A percentile compares a stretch with the other conserved stretches of the same genome.
Conservation (phyloP, 2,797 vertebrate species). For the Platalea minor region DNA sequence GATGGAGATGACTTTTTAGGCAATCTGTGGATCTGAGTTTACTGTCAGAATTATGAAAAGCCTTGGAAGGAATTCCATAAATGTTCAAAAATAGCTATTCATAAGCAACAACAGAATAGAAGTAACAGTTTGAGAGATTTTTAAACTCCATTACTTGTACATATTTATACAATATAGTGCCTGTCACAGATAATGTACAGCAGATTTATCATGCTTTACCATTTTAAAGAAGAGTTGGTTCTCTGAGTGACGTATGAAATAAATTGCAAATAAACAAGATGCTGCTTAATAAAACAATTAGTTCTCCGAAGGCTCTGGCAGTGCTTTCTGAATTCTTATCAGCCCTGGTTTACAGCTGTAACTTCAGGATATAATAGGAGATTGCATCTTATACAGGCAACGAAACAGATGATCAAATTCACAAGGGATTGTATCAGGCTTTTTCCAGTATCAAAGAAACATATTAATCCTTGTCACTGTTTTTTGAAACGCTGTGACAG, state of each 20-base stretch:
- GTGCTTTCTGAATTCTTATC: constrained; percentile 74
- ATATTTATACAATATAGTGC: constrained; percentile 66
- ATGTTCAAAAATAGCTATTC: constrained; percentile 71
- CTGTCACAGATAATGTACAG: constrained; percentile 48
- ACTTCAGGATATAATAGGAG: constrained; percentile 81
- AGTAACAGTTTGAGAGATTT: constrained; percentile 69
- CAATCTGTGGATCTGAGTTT: constrained; percentile 66
- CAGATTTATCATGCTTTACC: constrained; percentile 58
- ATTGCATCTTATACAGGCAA: constrained; percentile 77
- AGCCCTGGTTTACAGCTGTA: constrained; percentile 78
- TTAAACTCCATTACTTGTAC: constrained; percentile 64
- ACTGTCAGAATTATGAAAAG: constrained; percentile 74
- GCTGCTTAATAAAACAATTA: constrained; percentile 79
- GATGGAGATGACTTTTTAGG: constrained; percentile 64
- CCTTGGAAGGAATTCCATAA: constrained; percentile 72
- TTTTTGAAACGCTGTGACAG: constrained; percentile 83
- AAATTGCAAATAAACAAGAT: constrained; percentile 74
- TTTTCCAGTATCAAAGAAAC: constrained; percentile 81
- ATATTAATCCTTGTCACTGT: constrained; percentile 85
- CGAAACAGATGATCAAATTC: constrained; percentile 84
- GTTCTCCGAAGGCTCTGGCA: constrained; percentile 61
- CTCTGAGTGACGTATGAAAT: constrained; percentile 58
- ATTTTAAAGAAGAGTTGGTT: constrained; percentile 54
- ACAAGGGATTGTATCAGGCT: constrained; percentile 80
- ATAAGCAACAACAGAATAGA: constrained; percentile 67